These are phyloP conservation scores for Callinectes sapidus DNA, from an alignment of 2,888 invertebrate genomes.

Conservation along the genomic window DNA sequence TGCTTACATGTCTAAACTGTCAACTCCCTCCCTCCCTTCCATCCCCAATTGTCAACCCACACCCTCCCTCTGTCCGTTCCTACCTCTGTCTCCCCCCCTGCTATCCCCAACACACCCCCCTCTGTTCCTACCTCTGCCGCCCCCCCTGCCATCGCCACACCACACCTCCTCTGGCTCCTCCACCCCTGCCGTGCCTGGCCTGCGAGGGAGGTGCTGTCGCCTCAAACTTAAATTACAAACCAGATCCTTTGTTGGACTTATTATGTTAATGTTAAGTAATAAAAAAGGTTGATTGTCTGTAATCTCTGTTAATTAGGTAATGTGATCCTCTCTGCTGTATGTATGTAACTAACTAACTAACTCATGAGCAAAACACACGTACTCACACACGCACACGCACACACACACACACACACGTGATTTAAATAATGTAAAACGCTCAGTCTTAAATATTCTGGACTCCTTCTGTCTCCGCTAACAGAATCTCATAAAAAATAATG, in stretches of 20 bases:
- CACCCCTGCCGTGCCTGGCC: too few relatives aligned
- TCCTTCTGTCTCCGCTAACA: neutral
- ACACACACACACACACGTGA: neutral
- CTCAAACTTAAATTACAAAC: conserved; percentile 6
- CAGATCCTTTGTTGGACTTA: conserved; percentile 9
- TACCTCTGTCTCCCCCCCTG: too few relatives aligned
- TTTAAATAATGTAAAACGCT: neutral
- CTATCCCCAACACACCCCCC: too few relatives aligned
- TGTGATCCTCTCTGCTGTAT: neutral
- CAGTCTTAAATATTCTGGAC: neutral
- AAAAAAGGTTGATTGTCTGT: conserved; percentile 15
- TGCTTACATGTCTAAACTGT: too few relatives aligned
- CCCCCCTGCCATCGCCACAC: too few relatives aligned
- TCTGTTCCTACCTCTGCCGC: too few relatives aligned
- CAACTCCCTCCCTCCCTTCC: too few relatives aligned
- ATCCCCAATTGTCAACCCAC: too few relatives aligned
- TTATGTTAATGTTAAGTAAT: conserved; percentile 14
- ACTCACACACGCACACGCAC: too few relatives aligned
- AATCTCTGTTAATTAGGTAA: neutral
- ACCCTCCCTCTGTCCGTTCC: too few relatives aligned
- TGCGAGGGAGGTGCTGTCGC: neutral
- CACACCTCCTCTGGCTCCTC: too few relatives aligned
- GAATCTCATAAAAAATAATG: neutral
- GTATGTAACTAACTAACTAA: neutral
- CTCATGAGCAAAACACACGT: conserved; percentile 2